These are phyloP conservation scores for Rhyacophila brunnea DNA, from an alignment of 1,140 invertebrate genomes.

Conservation along the genomic window DNA sequence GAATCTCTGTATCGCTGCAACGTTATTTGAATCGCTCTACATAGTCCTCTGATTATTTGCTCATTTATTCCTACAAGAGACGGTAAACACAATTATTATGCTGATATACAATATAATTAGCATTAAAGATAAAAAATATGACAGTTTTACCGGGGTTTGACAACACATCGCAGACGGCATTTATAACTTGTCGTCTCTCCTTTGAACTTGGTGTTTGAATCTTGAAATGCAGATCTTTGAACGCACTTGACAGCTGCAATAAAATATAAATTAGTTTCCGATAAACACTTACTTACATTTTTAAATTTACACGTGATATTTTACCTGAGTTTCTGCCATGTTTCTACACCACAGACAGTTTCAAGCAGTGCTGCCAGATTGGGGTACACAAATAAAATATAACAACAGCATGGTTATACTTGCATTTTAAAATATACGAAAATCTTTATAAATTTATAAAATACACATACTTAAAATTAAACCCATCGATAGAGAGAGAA, in stretches of 20 bases:
- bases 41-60: constrained; percentile 73
- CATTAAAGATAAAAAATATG: not conserved
- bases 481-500: too few species aligned
- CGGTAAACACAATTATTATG: not conserved
- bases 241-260: constrained; percentile 66
- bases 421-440: too few species aligned
- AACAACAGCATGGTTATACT: too few species aligned
- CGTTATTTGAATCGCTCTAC: constrained; percentile 70
- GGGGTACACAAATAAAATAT: too few species aligned
- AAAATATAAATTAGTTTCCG: constrained; percentile 34
- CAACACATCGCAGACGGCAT: constrained; percentile 71
- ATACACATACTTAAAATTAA: too few species aligned
- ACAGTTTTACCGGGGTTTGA: constrained; percentile 64
- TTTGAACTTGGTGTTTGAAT: constrained; percentile 75
- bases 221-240: constrained; percentile 78
- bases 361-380: too few species aligned
- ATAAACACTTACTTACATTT: constrained; percentile 5
- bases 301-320: constrained; percentile 37
- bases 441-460: too few species aligned
- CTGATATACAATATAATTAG: not conserved
- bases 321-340: constrained; percentile 48
- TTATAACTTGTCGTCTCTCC: constrained; percentile 67
- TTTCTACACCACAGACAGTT: constrained; percentile 12
- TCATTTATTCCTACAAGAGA: constrained; percentile 71
- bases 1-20: constrained; percentile 76